Conservation (phyloP, 2,888 invertebrate genomes). For the Troilus luridus region DNA sequence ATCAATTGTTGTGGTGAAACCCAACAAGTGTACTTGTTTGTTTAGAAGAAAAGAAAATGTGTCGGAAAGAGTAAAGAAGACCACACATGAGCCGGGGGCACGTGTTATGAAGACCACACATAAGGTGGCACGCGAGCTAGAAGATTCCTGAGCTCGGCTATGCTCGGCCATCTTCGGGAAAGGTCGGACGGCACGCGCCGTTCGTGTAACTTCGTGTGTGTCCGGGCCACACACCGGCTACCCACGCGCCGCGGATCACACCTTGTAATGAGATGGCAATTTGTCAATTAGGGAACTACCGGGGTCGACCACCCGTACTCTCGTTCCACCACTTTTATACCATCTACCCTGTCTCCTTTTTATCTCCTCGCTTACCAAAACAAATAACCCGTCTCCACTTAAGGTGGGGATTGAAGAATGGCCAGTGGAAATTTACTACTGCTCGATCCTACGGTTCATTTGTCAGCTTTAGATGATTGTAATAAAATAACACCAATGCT, state of each 20-base stretch:
- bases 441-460: not conserved
- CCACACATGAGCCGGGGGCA: conserved; percentile 54
- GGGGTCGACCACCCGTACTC: conserved; percentile 62
- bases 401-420: conserved; percentile 27
- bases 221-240: conserved; percentile 44
- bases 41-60: not conserved
- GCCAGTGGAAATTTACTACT: not conserved
- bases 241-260: conserved; percentile 63
- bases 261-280: conserved; percentile 58
- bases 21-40: not conserved
- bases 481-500: not conserved
- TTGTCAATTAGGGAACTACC: conserved; percentile 57
- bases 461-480: not conserved
- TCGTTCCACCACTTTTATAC: conserved; percentile 61
- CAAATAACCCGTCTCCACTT: conserved; percentile 31
- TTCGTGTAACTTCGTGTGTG: conserved; percentile 33
- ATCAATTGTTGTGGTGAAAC: not conserved
- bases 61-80: conserved; percentile 46
- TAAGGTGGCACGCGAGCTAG: conserved; percentile 80
- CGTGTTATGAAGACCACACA: conserved; percentile 76
- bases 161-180: conserved; percentile 69
- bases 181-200: conserved; percentile 68
- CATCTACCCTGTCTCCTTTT: conserved; percentile 60
- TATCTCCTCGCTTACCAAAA: conserved; percentile 61
- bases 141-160: conserved; percentile 66